A percentile compares a stretch with the other conserved stretches of the same genome.
Conservation (phyloP, 2,888 invertebrate genomes). For the Parnassius glacialis region DNA sequence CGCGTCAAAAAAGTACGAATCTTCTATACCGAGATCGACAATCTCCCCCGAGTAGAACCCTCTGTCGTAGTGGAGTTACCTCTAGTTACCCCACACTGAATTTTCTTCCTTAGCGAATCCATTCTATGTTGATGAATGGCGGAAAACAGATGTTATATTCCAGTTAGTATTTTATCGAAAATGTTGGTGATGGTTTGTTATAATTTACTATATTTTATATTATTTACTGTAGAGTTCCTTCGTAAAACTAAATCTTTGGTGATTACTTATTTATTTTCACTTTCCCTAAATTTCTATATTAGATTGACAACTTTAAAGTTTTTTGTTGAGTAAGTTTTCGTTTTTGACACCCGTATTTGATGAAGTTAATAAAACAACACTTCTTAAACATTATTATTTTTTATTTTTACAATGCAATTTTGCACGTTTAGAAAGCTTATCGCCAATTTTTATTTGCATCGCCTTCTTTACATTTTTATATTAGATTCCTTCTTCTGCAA, state of each 20-base stretch:
- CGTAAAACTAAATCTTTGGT: background rate
- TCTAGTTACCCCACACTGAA: slow-evolving; percentile 4
- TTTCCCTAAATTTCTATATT: too few species aligned
- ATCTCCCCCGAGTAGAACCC: slow-evolving; percentile 13
- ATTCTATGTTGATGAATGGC: background rate
- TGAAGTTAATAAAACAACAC: too few species aligned
- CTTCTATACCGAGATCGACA: slow-evolving; percentile 20
- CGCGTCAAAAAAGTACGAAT: slow-evolving; percentile 27
- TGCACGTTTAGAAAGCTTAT: too few species aligned
- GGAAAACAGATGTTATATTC: background rate
- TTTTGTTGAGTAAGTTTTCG: too few species aligned
- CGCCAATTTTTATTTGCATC: too few species aligned
- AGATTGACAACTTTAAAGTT: too few species aligned
- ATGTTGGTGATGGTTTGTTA: background rate
- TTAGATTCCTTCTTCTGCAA: too few species aligned
- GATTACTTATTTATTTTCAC: too few species aligned
- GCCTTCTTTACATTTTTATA: too few species aligned
- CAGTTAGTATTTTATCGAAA: background rate
- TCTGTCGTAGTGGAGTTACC: slow-evolving; percentile 17
- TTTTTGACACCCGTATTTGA: too few species aligned
- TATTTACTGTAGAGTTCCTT: background rate
- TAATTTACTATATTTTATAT: background rate
- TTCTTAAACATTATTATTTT: too few species aligned
- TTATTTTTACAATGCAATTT: too few species aligned
- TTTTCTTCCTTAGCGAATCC: slow-evolving; percentile 7